These are phyloP conservation scores for Paramisgurnus dabryanus DNA, from an alignment of 2,113 vertebrate genomes.

Conservation along the genomic window DNA sequence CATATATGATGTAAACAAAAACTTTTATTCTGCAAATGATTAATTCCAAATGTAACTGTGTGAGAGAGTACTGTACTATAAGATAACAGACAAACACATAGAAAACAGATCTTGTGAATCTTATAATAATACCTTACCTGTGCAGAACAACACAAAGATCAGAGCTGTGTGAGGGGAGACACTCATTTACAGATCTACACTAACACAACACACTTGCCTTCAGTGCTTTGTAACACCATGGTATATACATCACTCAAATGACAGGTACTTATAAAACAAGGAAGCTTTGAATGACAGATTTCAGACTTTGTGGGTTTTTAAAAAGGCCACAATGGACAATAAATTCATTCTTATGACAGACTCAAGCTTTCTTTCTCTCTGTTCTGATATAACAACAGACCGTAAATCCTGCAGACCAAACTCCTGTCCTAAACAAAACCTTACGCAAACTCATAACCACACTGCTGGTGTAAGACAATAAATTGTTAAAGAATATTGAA, in stretches of 20 bases:
- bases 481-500: background rate
- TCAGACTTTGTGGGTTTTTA: slow-evolving; percentile 3
- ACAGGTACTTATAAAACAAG: slow-evolving; percentile 12
- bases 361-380: background rate
- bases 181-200: slow-evolving; percentile 51
- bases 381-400: background rate
- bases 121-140: slow-evolving; percentile 65
- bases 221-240: slow-evolving; percentile 34
- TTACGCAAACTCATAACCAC: background rate
- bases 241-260: slow-evolving; percentile 8
- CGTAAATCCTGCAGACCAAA: background rate
- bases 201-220: slow-evolving; percentile 62
- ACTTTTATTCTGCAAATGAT: too few relatives aligned
- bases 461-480: background rate
- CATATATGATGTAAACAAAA: too few relatives aligned
- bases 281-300: background rate
- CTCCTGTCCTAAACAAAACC: background rate
- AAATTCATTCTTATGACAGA: slow-evolving; percentile 6
- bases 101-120: slow-evolving; percentile 58
- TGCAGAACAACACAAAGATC: slow-evolving; percentile 33
- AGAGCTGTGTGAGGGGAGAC: slow-evolving; percentile 42
- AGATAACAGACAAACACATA: too few relatives aligned
- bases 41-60: too few relatives aligned
- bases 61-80: too few relatives aligned
- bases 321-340: background rate